These are phyloP conservation scores for Halocaridina rubra DNA, from an alignment of 2,888 invertebrate genomes.

Conservation along the genomic window DNA sequence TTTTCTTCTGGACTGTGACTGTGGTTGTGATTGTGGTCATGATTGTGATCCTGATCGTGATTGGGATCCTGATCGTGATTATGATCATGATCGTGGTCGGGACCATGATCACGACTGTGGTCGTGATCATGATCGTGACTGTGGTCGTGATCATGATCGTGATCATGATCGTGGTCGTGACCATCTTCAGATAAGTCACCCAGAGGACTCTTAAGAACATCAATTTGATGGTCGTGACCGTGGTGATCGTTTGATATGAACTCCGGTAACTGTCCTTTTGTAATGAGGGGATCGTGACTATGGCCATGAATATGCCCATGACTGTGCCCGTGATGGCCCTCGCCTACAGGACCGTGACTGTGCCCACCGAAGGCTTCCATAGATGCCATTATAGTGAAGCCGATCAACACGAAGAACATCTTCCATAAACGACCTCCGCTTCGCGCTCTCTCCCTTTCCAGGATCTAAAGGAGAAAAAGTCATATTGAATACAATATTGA, in stretches of 20 bases:
- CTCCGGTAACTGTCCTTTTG: too few species aligned
- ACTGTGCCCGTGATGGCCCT: background rate
- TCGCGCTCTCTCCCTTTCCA: slow-evolving; percentile 61
- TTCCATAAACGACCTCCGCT: slow-evolving; percentile 46
- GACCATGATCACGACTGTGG: background rate
- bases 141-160: background rate
- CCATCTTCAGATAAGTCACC: background rate
- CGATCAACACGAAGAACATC: slow-evolving; percentile 50
- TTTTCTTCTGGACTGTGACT: background rate
- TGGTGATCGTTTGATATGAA: too few species aligned
- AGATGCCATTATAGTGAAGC: slow-evolving; percentile 57
- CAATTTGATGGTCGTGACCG: background rate
- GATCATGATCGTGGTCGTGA: background rate
- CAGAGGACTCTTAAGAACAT: background rate
- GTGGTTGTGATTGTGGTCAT: background rate
- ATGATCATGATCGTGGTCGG: background rate
- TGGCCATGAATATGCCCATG: background rate
- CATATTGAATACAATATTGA: too few species aligned
- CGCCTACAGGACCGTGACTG: slow-evolving; percentile 33
- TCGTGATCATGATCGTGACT: background rate
- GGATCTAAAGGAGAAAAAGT: slow-evolving; percentile 38
- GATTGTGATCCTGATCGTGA: slow-evolving; percentile 1
- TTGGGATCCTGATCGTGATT: too few species aligned
- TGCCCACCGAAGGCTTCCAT: slow-evolving; percentile 60
- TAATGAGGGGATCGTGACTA: too few species aligned